Conservation (phyloP, 2,113 vertebrate species). For the Orthochromis indermauri region DNA sequence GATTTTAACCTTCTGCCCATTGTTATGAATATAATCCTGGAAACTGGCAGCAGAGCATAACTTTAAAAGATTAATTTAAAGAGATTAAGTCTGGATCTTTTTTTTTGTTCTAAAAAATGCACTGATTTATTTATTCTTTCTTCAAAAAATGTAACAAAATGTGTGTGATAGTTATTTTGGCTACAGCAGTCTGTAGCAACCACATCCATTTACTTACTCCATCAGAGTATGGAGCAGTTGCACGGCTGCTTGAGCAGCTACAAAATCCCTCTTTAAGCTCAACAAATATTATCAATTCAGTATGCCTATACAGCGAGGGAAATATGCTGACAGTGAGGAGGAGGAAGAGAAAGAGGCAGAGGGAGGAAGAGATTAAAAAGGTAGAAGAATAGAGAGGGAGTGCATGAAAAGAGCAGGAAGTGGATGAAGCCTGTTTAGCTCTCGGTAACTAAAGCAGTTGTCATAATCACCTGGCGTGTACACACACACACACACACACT, state of each 20-base stretch:
- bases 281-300: conserved; percentile 41
- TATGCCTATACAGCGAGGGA: not conserved
- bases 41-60: not conserved
- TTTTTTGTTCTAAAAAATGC: not conserved
- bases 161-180: not conserved
- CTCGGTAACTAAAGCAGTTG: conserved; percentile 21
- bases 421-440: conserved; percentile 8
- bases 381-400: not conserved
- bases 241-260: conserved; percentile 8
- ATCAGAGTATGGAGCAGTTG: not conserved
- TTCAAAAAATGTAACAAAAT: not conserved
- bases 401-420: not conserved
- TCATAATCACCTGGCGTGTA: conserved; percentile 2
- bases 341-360: not conserved
- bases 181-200: not conserved
- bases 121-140: not conserved
- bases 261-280: conserved; percentile 24
- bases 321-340: conserved; percentile 27
- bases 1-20: not conserved
- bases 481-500: not conserved
- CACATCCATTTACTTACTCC: not conserved
- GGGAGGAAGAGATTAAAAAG: conserved; percentile 2
- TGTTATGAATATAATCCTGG: not conserved
- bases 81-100: not conserved
- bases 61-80: not conserved